phyloP scores from a whole-genome alignment of 2,797 vertebrate genomes.

The Xenops minutus region DNA sequence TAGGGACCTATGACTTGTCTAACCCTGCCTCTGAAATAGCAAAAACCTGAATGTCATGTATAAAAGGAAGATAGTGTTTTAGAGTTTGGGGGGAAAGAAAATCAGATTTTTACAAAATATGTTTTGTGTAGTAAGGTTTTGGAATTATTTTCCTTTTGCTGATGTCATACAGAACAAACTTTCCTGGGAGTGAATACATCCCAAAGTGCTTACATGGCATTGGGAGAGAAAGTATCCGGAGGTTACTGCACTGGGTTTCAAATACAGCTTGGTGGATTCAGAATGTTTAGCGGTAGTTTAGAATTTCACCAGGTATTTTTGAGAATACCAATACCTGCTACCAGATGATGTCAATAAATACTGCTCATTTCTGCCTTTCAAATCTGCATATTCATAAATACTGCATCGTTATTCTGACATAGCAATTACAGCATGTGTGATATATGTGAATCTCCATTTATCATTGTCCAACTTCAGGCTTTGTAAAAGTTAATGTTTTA shows the following conservation, averaged over 20 bases:
- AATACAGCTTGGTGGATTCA: not conserved
- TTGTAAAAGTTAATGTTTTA: not conserved
- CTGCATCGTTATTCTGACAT: rapidly evolving
- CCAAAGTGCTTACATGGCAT: rapidly evolving
- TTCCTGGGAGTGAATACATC: not conserved
- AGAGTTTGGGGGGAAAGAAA: not conserved
- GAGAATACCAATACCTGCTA: not conserved
- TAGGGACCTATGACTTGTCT: not conserved
- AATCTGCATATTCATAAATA: not conserved
- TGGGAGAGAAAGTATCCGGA: not conserved
- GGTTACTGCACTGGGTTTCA: not conserved
- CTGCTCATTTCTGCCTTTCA: not conserved
- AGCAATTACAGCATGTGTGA: not conserved
- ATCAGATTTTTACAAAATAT: not conserved
- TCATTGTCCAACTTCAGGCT: not conserved
- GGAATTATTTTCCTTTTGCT: not conserved
- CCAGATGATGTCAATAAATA: not conserved
- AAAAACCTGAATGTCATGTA: not conserved
- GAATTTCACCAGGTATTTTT: not conserved
- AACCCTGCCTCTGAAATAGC: not conserved
- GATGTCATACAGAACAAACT: not conserved
- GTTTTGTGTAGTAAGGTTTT: rapidly evolving
- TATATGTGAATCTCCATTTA: not conserved
- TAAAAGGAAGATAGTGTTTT: not conserved
- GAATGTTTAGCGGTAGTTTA: not conserved